Base-by-base conservation (phyloP, 2,113 vertebrate species). In the Lonchura striata region DNA sequence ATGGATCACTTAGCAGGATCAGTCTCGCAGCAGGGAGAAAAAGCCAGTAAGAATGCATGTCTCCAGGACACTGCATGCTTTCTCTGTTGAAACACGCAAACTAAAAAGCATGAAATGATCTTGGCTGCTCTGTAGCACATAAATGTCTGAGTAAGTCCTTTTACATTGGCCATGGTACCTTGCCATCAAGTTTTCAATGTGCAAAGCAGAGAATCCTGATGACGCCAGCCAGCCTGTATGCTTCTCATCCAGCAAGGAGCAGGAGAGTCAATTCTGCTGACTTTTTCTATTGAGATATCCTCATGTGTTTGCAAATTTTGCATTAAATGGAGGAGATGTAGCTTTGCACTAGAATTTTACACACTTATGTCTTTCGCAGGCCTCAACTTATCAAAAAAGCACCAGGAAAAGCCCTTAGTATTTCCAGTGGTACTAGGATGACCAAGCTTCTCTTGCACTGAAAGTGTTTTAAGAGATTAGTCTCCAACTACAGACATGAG, bases 21-120 rank as follows among this genome's bases (percentile, higher is more conserved):
- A 80, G 78, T 50, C 93, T 95, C 84, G 61, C 81, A 95, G 89
- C 84, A 81, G 82, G 90, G 94, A 88, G 90, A 82, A 92, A 82
- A 76, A 95, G 90, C 8, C 87, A 77, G 42, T 52, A 94, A 95
- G 93, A 96, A 96, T 95, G 84, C 90, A 93, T 94, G 82, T 97
- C 95, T 97, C 88, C 92, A 86, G 95, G 96, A 96, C 85, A 96
- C 85, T 88, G 91, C 93, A 44, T 95, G 95, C 92, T 86, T 94
- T 94, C 90, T 63, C 70, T 95, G 96, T 94, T 52, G 91, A 83
- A 95, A 95, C 95, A 95, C 0, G 95, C 92, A 85, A 90, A 77
- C 70, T 82, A 63, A 94, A 95, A 93, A 66, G 65, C 92, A 81
- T 86, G 71, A 95, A 80, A 85, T 13, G 11, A 74, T 93, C 76